Evolutionary conservation across 1,140 invertebrate species (phyloP), one percentile per base, ranked within the genome.

Genomic region (Lethocerus indicus): DNA sequence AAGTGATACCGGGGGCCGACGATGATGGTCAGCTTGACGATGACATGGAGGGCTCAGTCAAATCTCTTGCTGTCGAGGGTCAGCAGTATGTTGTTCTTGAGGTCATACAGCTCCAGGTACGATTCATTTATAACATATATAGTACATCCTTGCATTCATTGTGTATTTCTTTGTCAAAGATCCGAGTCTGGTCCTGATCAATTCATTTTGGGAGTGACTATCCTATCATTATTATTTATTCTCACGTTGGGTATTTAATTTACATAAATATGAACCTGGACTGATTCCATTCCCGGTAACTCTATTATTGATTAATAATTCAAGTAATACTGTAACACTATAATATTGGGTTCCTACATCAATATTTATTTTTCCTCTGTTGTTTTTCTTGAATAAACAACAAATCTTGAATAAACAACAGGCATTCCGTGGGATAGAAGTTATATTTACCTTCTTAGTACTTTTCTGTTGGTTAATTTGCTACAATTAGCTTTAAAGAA

Each of bases 71-170:
- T 6, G 76, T 81, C 0, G 75, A 81, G 61, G 76, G 81, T 57
- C 79, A 87, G 51, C 83, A 87, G 58, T 89, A 87, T 56, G 85
- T 89, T 5, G 85, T 89, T 12, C 64, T 89, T 3, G 82, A 89
- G 68, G 84, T 89, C 12, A 86, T 87, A 47, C 82, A 88, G 56
- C 63, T 85, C 13, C 75, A 76, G 36, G 83, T 83, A 53, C 77
- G 76, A 53, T 39, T 28, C 12, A 23, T 9, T 36, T 9, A 36
- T 9, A 75, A 75, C 54, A 67, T 47, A 36, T 32, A 14, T 41
- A 26, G n/a, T 52, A 21, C 40, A 36, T 16, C n/a, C 28, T 45
- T 36, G 32, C 21, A 21, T 47, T 14, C 18, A 41, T 9, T 14
- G 32, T 47, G 28, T 21, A 7, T 23, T 45, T 14, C 3, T 45